A percentile compares a stretch with the other conserved stretches of the same genome.
phyloP scores from a whole-genome alignment of 2,888 invertebrate species.

The Argyresthia albistria region DNA sequence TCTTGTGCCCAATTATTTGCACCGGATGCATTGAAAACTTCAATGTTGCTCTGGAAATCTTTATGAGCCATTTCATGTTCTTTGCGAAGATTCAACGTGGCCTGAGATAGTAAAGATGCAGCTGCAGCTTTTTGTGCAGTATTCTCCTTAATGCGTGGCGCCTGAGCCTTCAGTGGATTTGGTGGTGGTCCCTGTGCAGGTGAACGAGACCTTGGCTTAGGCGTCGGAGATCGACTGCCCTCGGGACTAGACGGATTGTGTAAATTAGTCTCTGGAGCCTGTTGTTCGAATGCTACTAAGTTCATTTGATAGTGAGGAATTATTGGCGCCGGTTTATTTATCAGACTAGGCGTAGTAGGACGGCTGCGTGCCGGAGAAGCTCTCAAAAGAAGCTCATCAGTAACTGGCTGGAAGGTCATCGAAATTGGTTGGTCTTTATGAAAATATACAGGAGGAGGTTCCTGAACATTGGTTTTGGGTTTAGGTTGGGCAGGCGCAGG shows the following conservation, averaged over 20 bases:
- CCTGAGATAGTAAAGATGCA: conserved; percentile 37
- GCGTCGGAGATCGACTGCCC: conserved; percentile 76
- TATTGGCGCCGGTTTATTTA: conserved; percentile 81
- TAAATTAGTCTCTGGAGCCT: conserved; percentile 71
- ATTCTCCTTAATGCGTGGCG: conserved; percentile 73
- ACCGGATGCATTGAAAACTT: conserved; percentile 33
- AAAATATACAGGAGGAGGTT: conserved; percentile 39
- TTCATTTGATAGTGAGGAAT: conserved; percentile 87
- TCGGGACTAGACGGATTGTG: conserved; percentile 75
- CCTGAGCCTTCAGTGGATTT: conserved; percentile 76
- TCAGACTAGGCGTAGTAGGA: conserved; percentile 79
- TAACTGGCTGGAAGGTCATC: conserved; percentile 77
- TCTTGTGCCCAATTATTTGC: conserved; percentile 38
- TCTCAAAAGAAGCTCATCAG: conserved; percentile 65
- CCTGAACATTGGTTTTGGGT: conserved; percentile 22
- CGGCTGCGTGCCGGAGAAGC: conserved; percentile 70
- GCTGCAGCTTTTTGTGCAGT: conserved; percentile 44
- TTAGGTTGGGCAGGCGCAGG: conserved; percentile 15
- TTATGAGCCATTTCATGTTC: conserved; percentile 60
- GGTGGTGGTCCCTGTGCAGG: conserved; percentile 81
- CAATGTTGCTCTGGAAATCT: conserved; percentile 42
- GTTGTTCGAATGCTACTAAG: conserved; percentile 78
- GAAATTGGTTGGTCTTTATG: conserved; percentile 67
- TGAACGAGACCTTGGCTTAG: conserved; percentile 75
- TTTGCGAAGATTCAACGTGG: conserved; percentile 42